A percentile compares a stretch with the other conserved stretches of the same genome.
Evolutionary conservation across 2,888 invertebrate species (phyloP).

Genomic region (Eristalis tenax): DNA sequence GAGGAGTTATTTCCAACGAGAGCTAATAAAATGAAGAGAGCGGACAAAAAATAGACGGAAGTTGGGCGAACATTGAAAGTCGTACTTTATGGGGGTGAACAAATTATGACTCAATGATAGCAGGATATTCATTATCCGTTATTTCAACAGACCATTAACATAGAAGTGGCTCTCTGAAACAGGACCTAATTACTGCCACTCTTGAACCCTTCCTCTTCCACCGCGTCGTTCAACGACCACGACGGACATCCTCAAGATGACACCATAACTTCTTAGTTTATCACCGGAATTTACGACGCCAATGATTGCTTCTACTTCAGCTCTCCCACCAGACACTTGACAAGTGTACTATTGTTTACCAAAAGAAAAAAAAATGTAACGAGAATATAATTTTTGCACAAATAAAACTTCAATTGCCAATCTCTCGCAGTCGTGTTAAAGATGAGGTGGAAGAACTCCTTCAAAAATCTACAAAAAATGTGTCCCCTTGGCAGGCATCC

Average conservation of each 20-base stretch:
- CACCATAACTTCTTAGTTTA: not conserved
- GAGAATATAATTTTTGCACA: not conserved
- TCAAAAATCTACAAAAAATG: not conserved
- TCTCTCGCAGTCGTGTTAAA: not conserved
- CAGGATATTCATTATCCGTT: too few species aligned
- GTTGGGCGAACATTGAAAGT: not conserved
- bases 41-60: not conserved
- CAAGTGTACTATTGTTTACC: not conserved
- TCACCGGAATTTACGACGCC: not conserved
- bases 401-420: not conserved
- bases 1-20: slow-evolving; percentile 52
- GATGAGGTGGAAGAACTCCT: not conserved
- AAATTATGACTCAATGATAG: too few species aligned
- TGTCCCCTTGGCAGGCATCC: not conserved
- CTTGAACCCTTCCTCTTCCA: not conserved
- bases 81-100: not conserved
- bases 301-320: not conserved
- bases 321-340: not conserved
- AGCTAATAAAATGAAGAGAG: not conserved
- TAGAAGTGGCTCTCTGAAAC: not conserved
- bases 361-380: not conserved
- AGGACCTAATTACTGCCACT: not conserved
- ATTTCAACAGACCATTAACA: too few species aligned
- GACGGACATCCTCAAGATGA: not conserved
- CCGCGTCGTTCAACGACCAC: not conserved